Base-by-base conservation (phyloP, 1,140 invertebrate genomes). In the Polyergus mexicanus region DNA sequence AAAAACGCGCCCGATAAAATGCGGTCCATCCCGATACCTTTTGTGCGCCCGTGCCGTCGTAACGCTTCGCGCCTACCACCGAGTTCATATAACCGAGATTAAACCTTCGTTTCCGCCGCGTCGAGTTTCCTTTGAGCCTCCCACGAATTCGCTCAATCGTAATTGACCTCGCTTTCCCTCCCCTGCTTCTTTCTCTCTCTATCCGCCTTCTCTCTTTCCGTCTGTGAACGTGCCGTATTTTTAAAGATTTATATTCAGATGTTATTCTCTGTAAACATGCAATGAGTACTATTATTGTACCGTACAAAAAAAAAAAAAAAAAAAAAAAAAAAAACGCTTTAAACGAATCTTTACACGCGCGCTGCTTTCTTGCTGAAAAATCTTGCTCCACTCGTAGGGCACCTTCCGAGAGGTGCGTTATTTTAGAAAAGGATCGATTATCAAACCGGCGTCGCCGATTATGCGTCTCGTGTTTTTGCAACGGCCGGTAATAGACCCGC, bases 1-100 rank as follows among this genome's bases (percentile, higher is more conserved):
- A 85, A 89, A 90, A 90, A 89, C 84, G 63, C 75, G 44, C 51
- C 85, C 75, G 89, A 90, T 90, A 90, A 90, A 90, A 89, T 89
- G 88, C 85, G 54, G 56, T 54, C 13, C 44, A 11, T 6, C 38
- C 38, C 41, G 10, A 22, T 22, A 47, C 74, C 80, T 76, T 89
- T 89, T 89, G 85, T 87, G 25, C 25, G 22, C 63, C 32, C 44
- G 76, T 56, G 47, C 11, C 41, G 38, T 84, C 83, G 78, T 66
- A 83, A 75, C 85, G 25, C 47, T 54, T 72, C 65, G 63, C 16
- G 19, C 35, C 88, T 22, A n/a, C 44, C 74, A 19, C 25, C 62
- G 81, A n/a, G n/a, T 76, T 90, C 78, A 87, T 85, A 89, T 77
- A 77, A 58, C 58, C 19, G 22, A 62, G 58, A 68, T 87, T 66